Conservation (phyloP, 2,888 invertebrate species). For the Zhengitettix transpicula region DNA sequence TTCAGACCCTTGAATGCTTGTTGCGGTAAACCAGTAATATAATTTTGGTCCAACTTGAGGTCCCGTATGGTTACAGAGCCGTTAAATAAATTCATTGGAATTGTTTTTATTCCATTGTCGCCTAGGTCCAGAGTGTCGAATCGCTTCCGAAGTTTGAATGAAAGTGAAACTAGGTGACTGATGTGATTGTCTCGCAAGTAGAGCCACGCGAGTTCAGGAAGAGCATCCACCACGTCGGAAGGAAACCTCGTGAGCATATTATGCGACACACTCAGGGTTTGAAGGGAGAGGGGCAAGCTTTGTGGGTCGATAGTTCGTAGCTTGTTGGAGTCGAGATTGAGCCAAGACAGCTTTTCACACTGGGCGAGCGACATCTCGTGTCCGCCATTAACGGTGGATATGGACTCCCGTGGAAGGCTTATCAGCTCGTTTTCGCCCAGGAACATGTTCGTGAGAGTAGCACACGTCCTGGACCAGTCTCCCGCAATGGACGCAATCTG, state of each 20-base stretch:
- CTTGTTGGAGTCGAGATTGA: conserved; percentile 21
- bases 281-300: conserved; percentile 17
- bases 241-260: conserved; percentile 20
- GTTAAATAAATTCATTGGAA: conserved; percentile 18
- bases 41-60: conserved; percentile 24
- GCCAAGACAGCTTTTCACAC: conserved; percentile 17
- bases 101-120: conserved; percentile 16
- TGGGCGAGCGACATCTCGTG: conserved; percentile 8
- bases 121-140: conserved; percentile 21
- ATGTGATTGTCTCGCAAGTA: conserved; percentile 20
- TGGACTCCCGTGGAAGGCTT: conserved; percentile 12
- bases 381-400: background rate
- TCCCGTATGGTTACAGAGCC: conserved; percentile 18
- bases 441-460: conserved; percentile 16
- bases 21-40: conserved; percentile 19
- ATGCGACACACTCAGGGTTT: conserved; percentile 18
- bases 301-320: conserved; percentile 17
- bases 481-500: conserved; percentile 13
- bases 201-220: conserved; percentile 10
- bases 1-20: conserved; percentile 21
- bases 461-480: conserved; percentile 12
- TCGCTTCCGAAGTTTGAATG: conserved; percentile 12
- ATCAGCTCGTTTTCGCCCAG: conserved; percentile 19
- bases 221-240: conserved; percentile 13
- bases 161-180: conserved; percentile 16